Evolutionary conservation across 2,888 invertebrate genomes (phyloP).

Genomic region (Patella depressa): DNA sequence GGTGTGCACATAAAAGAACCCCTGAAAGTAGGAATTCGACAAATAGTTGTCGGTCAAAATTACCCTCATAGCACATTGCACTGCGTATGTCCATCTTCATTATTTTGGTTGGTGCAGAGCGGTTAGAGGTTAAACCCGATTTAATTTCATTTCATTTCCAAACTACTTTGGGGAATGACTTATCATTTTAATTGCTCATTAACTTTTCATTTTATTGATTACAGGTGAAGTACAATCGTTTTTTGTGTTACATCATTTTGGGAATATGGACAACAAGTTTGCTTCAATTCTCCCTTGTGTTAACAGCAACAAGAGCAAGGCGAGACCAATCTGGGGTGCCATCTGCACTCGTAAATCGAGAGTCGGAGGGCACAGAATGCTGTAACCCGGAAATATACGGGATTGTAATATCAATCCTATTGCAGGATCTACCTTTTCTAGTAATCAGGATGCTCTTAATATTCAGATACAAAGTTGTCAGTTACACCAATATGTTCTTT

Average conservation of each 20-base stretch:
- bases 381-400: constrained; percentile 73
- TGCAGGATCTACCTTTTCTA: constrained; percentile 88
- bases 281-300: constrained; percentile 92
- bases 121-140: too few relatives aligned
- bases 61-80: too few relatives aligned
- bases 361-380: constrained; percentile 40
- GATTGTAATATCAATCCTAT: constrained; percentile 87
- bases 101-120: too few relatives aligned
- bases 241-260: constrained; percentile 86
- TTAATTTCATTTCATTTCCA: too few relatives aligned
- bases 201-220: constrained; percentile 14
- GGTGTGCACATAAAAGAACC: too few relatives aligned
- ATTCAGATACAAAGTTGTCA: constrained; percentile 88
- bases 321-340: constrained; percentile 56
- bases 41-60: too few relatives aligned
- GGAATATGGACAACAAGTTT: constrained; percentile 93
- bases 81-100: too few relatives aligned
- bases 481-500: constrained; percentile 96
- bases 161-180: too few relatives aligned
- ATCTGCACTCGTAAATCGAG: constrained; percentile 5
- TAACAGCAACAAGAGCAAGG: constrained; percentile 81
- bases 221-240: constrained; percentile 76
- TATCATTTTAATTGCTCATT: too few relatives aligned
- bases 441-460: constrained; percentile 87
- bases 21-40: too few relatives aligned